Percentiles rank a stretch among this genome's conserved stretches.
Conservation (phyloP, 2,888 invertebrate genomes). For the Sthenelais limicola region DNA sequence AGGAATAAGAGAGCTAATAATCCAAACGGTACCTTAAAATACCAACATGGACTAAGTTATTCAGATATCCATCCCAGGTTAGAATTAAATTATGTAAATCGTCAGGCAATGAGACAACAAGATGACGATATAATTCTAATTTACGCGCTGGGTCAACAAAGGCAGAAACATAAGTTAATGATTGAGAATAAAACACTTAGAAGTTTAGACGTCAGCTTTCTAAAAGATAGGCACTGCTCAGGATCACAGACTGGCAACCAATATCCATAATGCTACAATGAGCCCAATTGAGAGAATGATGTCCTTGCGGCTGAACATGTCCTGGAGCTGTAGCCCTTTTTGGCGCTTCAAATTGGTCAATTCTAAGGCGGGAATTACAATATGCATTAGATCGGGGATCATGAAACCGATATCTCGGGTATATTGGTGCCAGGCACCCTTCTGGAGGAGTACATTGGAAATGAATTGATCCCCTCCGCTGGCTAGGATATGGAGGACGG, state of each 20-base stretch:
- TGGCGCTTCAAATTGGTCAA: neutral
- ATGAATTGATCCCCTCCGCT: conserved; percentile 52
- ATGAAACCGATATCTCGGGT: conserved; percentile 80
- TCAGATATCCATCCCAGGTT: too few species aligned
- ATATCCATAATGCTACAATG: neutral
- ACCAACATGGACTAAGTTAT: too few species aligned
- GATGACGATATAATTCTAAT: too few species aligned
- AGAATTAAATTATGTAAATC: too few species aligned
- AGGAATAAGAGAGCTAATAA: too few species aligned
- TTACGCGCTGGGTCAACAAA: too few species aligned
- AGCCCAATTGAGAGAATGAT: neutral
- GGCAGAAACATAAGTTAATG: too few species aligned
- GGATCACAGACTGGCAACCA: neutral
- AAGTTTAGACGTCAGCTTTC: too few species aligned
- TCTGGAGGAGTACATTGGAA: conserved; percentile 41
- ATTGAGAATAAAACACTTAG: too few species aligned
- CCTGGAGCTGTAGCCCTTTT: neutral
- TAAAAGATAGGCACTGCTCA: too few species aligned
- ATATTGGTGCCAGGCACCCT: conserved; percentile 76
- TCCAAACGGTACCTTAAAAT: too few species aligned
- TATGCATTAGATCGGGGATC: conserved; percentile 77
- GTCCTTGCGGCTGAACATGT: neutral
- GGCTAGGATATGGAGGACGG: conserved; percentile 48
- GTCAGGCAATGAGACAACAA: too few species aligned
- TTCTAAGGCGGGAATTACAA: conserved; percentile 33